phyloP scores from a whole-genome alignment of 2,797 vertebrate species.

The Sebastiscus tertius region DNA sequence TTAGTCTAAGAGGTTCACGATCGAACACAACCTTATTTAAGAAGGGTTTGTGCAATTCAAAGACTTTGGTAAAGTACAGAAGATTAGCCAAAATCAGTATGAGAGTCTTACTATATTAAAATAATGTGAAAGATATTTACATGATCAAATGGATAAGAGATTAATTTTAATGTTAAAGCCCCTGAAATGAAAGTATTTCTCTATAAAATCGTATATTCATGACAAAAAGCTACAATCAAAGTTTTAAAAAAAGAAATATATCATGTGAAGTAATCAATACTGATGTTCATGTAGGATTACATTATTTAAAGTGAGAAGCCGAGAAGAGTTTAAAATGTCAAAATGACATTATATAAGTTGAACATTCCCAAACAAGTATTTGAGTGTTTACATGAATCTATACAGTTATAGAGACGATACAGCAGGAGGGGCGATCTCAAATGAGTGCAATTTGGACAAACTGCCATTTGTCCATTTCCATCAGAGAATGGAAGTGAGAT shows the following conservation, averaged over 20 bases:
- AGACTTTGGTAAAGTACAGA: slow-evolving; percentile 26
- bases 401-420: slow-evolving; percentile 3
- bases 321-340: slow-evolving; percentile 1
- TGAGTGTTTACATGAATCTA: slow-evolving; percentile 49
- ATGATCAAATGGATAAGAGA: neutral
- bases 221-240: neutral
- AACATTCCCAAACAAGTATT: slow-evolving; percentile 52
- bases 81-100: slow-evolving; percentile 47
- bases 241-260: neutral
- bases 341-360: neutral
- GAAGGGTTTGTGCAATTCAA: slow-evolving; percentile 68
- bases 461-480: slow-evolving; percentile 23
- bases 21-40: slow-evolving; percentile 18
- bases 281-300: neutral
- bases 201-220: neutral
- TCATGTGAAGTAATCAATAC: neutral
- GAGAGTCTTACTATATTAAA: slow-evolving; percentile 26
- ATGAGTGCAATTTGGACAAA: slow-evolving; percentile 22
- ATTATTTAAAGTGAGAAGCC: neutral
- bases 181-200: neutral
- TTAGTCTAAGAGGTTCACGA: slow-evolving; percentile 19
- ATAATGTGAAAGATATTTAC: slow-evolving; percentile 9
- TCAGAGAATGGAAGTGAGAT: neutral
- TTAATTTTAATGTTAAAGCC: slow-evolving; percentile 1
- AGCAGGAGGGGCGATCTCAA: slow-evolving; percentile 24